Base-by-base conservation (phyloP, 2,888 invertebrate species). In the Keiferia lycopersicella region DNA sequence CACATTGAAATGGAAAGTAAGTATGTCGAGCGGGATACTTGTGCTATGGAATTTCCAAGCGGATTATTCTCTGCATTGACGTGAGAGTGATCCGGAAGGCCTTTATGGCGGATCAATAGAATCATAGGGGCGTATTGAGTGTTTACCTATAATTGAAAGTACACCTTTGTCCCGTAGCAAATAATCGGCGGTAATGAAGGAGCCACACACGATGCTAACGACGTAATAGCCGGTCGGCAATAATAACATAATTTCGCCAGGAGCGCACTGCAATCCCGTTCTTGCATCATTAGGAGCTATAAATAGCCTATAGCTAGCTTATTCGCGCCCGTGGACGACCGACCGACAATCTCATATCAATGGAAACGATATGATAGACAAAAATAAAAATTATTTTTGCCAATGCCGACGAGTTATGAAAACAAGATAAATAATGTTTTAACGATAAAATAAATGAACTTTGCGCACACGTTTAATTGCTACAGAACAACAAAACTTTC, bases 171-270 rank as follows among this genome's bases (percentile, higher is more conserved):
- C 63, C 69, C 63, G 59, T 61, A 62, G 66, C 64, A 65, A 62
- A 66, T 70, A 72, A 71, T 69, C 69, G 64, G 60, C 62, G 57
- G 65, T 68, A 75, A 73, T 74, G 75, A 76, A 72, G 66, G 71
- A 75, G 70, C 81, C 80, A 77, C 81, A 80, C 79, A 80, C 80
- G 77, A 73, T 64, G 80, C 67, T 73, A 74, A 75, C 71, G 73
- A 71, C 67, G 70, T 72, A 73, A 75, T 73, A 70, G 70, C 69
- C 64, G 66, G 61, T 41, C 53, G 68, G 66, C 57, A 61, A 67
- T 64, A 69, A 68, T 67, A 67, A 67, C 64, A 68, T 68, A 61
- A 64, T 61, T 62, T 57, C 67, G 64, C 67, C 60, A 53, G 56
- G 18, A 38, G 51, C 26, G 65, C 66, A 68, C 45, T 51, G 51